Percentiles rank a stretch among this genome's conserved stretches.
These are phyloP conservation scores for Dysmachus trigonus DNA, from an alignment of 2,888 invertebrate genomes.

Conservation along the genomic window DNA sequence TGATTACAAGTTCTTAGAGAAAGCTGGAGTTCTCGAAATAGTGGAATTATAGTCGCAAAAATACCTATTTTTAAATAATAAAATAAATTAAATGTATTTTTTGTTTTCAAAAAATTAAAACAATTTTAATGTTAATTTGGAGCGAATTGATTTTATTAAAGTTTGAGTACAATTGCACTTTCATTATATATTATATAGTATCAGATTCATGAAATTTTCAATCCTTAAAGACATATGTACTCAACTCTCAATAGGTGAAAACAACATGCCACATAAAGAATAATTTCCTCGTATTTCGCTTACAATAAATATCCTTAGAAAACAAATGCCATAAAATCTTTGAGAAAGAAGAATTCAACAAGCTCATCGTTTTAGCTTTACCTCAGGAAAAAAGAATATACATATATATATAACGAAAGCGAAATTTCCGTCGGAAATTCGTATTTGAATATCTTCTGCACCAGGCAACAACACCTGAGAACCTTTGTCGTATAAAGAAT, in stretches of 20 bases:
- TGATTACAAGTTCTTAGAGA: too few species aligned
- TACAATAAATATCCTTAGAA: not conserved
- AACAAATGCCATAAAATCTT: not conserved
- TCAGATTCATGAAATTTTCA: not conserved
- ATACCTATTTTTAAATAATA: too few species aligned
- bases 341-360: not conserved
- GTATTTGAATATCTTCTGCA: not conserved
- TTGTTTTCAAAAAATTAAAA: too few species aligned
- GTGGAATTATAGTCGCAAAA: too few species aligned
- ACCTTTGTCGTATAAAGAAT: not conserved
- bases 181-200: too few species aligned
- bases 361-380: not conserved
- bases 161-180: not conserved
- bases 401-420: too few species aligned
- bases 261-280: not conserved
- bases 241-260: not conserved
- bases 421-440: not conserved
- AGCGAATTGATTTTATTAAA: not conserved
- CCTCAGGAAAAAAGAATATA: not conserved
- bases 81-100: too few species aligned
- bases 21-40: too few species aligned
- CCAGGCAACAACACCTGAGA: not conserved
- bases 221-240: not conserved
- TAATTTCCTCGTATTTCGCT: not conserved
- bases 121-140: too few species aligned